These are phyloP conservation scores for Charina bottae DNA, from an alignment of 2,113 vertebrate genomes.

Conservation along the genomic window DNA sequence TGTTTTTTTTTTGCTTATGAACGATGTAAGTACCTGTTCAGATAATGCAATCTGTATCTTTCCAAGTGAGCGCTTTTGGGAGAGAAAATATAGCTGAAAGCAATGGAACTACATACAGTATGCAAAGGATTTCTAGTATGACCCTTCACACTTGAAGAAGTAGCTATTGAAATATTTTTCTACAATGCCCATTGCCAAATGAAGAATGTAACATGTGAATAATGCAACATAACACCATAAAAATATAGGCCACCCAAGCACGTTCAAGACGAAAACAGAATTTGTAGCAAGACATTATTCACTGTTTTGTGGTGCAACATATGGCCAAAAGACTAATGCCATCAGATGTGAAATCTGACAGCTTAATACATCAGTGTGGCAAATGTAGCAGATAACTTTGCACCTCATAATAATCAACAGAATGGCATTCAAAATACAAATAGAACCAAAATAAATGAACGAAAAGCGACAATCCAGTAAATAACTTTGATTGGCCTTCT, in stretches of 20 bases:
- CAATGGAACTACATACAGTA: background rate
- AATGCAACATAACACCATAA: background rate
- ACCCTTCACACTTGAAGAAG: background rate
- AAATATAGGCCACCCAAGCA: background rate
- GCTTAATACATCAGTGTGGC: constrained; percentile 20
- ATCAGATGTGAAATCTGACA: constrained; percentile 34
- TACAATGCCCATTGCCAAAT: background rate
- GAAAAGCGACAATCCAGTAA: background rate
- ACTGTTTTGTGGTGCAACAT: constrained; percentile 22
- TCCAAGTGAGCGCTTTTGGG: background rate
- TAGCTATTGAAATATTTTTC: background rate
- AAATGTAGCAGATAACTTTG: constrained; percentile 9
- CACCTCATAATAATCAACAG: background rate
- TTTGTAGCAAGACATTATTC: background rate
- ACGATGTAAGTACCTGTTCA: background rate
- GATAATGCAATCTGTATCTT: background rate
- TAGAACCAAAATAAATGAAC: background rate
- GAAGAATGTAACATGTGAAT: background rate
- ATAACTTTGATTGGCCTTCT: background rate
- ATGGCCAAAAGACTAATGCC: constrained; percentile 29
- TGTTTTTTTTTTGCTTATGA: background rate
- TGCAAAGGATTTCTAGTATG: background rate
- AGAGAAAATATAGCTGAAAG: background rate
- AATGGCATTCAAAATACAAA: background rate
- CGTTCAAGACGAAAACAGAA: background rate